Evolutionary conservation across 2,888 invertebrate species (phyloP).

Genomic region (Sceliomorpha sp.): DNA sequence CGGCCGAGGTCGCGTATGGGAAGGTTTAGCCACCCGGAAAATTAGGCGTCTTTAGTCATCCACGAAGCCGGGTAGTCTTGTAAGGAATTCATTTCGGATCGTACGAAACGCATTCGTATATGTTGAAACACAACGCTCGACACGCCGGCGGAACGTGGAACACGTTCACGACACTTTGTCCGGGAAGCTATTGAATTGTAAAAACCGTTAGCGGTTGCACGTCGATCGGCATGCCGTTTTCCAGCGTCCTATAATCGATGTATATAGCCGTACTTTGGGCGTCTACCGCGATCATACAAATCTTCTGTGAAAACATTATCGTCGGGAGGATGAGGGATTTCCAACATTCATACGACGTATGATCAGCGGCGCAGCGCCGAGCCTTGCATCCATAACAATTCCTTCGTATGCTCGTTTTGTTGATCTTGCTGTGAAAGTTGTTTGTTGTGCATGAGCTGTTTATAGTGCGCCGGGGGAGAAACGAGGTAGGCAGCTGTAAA

Average conservation of each 20-base stretch:
- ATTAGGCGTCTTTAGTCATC: conserved; percentile 58
- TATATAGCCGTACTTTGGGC: conserved; percentile 29
- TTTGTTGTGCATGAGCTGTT: too few species aligned
- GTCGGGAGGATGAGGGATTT: too few species aligned
- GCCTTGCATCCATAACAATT: too few species aligned
- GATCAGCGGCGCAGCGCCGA: too few species aligned
- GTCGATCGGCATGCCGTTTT: conserved; percentile 49
- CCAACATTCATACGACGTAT: too few species aligned
- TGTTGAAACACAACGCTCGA: conserved; percentile 33
- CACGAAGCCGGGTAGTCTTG: conserved; percentile 49
- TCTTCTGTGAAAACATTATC: conserved; percentile 37
- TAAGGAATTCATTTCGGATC: conserved; percentile 54
- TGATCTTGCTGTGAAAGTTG: too few species aligned
- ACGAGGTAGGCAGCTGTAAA: too few species aligned
- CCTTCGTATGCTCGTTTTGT: too few species aligned
- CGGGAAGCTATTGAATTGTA: conserved; percentile 54
- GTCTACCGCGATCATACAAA: conserved; percentile 18
- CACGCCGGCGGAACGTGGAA: conserved; percentile 50
- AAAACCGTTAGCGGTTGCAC: conserved; percentile 53
- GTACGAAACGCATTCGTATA: conserved; percentile 30
- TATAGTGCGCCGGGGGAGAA: too few species aligned
- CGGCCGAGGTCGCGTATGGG: conserved; percentile 44
- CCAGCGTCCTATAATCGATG: conserved; percentile 44
- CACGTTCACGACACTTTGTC: conserved; percentile 55
- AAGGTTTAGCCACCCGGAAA: conserved; percentile 51